Evolutionary conservation across 2,113 vertebrate genomes (phyloP).

Genomic region (Pseudopodoces humilis): DNA sequence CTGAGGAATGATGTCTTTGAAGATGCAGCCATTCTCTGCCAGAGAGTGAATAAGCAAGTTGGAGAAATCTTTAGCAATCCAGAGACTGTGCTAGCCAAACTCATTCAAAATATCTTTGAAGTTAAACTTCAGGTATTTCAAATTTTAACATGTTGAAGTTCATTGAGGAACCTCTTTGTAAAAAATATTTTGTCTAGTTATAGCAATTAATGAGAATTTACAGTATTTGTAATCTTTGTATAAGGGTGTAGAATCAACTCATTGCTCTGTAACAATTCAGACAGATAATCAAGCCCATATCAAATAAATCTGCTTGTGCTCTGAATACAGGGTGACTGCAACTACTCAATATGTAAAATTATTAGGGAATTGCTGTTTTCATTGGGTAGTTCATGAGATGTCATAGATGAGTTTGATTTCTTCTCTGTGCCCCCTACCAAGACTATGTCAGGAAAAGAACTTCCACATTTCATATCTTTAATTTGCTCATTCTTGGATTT

Average conservation of each 20-base stretch:
- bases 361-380: neutral
- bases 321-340: neutral
- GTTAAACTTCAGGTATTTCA: conserved; percentile 91
- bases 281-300: neutral
- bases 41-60: conserved; percentile 95
- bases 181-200: neutral
- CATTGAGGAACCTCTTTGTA: neutral
- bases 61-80: conserved; percentile 96
- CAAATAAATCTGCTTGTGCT: neutral
- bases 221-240: neutral
- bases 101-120: conserved; percentile 98
- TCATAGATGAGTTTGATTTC: neutral
- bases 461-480: neutral
- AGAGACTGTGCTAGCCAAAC: conserved; percentile 96
- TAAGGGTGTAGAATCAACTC: neutral
- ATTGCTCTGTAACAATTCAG: neutral
- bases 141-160: neutral
- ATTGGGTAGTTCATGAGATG: neutral
- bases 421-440: neutral
- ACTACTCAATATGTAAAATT: neutral
- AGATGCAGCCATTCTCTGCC: conserved; percentile 92
- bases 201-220: neutral
- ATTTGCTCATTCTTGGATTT: neutral
- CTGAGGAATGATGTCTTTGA: conserved; percentile 92
- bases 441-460: neutral